Evolutionary conservation across 2,113 vertebrate genomes (phyloP).

Genomic region (Mormyrus lacerda): DNA sequence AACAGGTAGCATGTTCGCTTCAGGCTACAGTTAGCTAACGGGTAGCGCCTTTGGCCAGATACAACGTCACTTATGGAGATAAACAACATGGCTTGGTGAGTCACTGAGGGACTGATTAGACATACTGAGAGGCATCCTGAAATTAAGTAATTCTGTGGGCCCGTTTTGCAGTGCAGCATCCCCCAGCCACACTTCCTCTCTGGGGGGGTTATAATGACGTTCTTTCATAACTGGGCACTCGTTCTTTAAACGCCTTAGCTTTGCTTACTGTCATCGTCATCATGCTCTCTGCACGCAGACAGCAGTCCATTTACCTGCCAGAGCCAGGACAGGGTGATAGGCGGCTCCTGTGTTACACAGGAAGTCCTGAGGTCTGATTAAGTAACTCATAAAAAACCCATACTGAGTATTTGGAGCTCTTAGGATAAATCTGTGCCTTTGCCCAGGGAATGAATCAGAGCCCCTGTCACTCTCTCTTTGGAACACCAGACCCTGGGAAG

Average conservation of each 20-base stretch:
- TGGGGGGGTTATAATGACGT: conserved; percentile 5
- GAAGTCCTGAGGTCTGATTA: not conserved
- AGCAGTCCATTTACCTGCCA: not conserved
- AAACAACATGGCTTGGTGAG: conserved; percentile 24
- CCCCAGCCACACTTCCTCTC: conserved; percentile 16
- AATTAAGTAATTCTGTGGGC: conserved; percentile 22
- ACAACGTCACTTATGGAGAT: not conserved
- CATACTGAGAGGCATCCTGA: conserved; percentile 26
- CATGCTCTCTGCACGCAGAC: not conserved
- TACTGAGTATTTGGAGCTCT: not conserved
- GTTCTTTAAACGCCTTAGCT: not conserved
- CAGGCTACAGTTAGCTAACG: not conserved
- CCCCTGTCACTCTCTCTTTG: not conserved
- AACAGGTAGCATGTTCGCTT: not conserved
- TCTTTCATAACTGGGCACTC: not conserved
- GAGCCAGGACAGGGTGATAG: not conserved
- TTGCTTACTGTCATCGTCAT: not conserved
- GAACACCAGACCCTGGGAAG: not conserved
- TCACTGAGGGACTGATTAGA: conserved; percentile 26
- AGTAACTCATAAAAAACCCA: not conserved
- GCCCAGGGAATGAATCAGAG: not conserved
- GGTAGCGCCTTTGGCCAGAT: not conserved
- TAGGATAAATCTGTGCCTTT: not conserved
- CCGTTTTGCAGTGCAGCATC: conserved; percentile 15
- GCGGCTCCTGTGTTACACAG: not conserved